Evolutionary conservation across 2,113 vertebrate genomes (phyloP).

Genomic region (Ceratotherium simum): DNA sequence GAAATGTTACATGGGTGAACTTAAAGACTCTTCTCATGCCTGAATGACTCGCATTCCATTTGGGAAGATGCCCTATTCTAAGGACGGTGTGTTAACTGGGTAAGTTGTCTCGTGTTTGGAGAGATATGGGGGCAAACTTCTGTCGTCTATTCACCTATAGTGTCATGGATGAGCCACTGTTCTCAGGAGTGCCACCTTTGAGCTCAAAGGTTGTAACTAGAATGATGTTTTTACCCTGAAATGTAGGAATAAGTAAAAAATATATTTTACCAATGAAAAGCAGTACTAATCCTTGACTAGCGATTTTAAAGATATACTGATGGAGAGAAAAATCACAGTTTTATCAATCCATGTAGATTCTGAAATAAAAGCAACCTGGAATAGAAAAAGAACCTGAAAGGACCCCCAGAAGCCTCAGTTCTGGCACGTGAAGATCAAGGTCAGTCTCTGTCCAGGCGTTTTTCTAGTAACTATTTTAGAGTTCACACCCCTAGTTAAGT

Average conservation of each 20-base stretch:
- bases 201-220: neutral
- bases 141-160: neutral
- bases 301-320: neutral
- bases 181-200: neutral
- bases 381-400: neutral
- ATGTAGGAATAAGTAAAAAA: neutral
- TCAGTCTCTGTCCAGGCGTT: neutral
- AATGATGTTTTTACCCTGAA: constrained; percentile 1
- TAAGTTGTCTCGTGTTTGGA: neutral
- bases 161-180: neutral
- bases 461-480: neutral
- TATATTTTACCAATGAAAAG: neutral
- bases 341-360: neutral
- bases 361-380: neutral
- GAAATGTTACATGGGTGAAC: neutral
- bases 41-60: neutral
- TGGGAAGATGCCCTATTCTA: neutral
- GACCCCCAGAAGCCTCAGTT: neutral
- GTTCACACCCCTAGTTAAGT: neutral
- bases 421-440: neutral
- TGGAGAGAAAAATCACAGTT: neutral
- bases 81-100: neutral
- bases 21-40: neutral
- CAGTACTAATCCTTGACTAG: neutral
- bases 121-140: neutral